Evolutionary conservation across 2,113 vertebrate genomes (phyloP).

Genomic region (Macheiramphus alcinus): DNA sequence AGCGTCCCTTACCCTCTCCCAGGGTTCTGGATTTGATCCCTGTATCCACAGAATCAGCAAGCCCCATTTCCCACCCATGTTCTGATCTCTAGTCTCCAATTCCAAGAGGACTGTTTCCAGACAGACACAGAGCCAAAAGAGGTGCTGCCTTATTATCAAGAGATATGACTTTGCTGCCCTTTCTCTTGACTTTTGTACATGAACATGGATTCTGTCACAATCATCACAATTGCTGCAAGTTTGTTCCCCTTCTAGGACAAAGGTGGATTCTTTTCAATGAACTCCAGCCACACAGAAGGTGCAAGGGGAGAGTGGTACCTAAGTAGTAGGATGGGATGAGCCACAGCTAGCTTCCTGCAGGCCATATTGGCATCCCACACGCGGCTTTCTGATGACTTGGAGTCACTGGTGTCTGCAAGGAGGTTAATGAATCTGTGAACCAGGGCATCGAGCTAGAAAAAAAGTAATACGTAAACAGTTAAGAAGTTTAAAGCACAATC

Average conservation of each 20-base stretch:
- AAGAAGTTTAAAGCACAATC: not conserved
- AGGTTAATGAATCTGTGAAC: slow-evolving; percentile 93
- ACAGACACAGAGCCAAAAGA: not conserved
- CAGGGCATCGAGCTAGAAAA: slow-evolving; percentile 85
- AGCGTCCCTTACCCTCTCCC: not conserved
- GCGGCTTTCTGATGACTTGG: slow-evolving; percentile 82
- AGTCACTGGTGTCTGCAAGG: slow-evolving; percentile 88
- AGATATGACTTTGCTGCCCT: not conserved
- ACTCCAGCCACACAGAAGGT: not conserved
- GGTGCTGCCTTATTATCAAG: not conserved
- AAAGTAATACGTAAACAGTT: not conserved
- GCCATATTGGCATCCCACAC: slow-evolving; percentile 94
- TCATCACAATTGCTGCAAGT: not conserved
- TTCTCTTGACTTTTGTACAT: not conserved
- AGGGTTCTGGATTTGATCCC: not conserved
- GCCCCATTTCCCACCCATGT: not conserved
- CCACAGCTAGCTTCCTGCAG: slow-evolving; percentile 93
- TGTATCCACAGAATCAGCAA: not conserved
- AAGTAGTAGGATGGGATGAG: slow-evolving; percentile 92
- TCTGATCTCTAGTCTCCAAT: not conserved
- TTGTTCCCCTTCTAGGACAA: not conserved
- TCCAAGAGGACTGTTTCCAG: not conserved
- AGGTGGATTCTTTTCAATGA: not conserved
- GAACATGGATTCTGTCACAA: not conserved
- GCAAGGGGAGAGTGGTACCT: slow-evolving; percentile 68